A percentile compares a stretch with the other conserved stretches of the same genome.
Conservation (phyloP, 2,797 vertebrate species). For the Sebastes paucispinis region DNA sequence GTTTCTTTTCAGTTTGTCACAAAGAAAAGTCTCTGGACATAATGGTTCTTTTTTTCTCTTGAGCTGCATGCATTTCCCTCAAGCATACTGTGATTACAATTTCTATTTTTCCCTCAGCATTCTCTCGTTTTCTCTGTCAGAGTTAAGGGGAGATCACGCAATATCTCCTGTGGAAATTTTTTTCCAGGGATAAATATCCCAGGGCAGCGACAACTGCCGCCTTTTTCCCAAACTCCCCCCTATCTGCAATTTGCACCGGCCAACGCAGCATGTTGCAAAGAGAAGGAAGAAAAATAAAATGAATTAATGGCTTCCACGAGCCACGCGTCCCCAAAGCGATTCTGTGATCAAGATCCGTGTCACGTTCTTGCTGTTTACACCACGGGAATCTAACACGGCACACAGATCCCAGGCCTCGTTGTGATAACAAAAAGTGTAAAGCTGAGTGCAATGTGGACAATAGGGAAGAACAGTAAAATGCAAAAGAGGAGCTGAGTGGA, state of each 20-base stretch:
- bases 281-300: slow-evolving; percentile 32
- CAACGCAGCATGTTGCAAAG: slow-evolving; percentile 50
- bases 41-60: slow-evolving; percentile 46
- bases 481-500: not conserved
- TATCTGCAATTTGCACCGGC: slow-evolving; percentile 71
- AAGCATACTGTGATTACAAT: slow-evolving; percentile 74
- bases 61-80: slow-evolving; percentile 65
- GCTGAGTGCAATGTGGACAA: slow-evolving; percentile 1
- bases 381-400: slow-evolving; percentile 27
- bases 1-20: slow-evolving; percentile 56
- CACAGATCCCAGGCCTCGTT: slow-evolving; percentile 35
- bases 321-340: slow-evolving; percentile 54
- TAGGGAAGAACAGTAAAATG: not conserved
- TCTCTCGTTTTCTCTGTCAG: slow-evolving; percentile 61
- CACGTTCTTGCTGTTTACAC: slow-evolving; percentile 37
- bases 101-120: slow-evolving; percentile 56
- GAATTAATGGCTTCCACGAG: slow-evolving; percentile 54
- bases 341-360: slow-evolving; percentile 53
- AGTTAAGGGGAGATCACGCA: slow-evolving; percentile 67
- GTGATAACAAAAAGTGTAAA: slow-evolving; percentile 40
- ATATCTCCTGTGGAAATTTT: slow-evolving; percentile 58
- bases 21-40: slow-evolving; percentile 48
- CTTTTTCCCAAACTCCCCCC: slow-evolving; percentile 37
- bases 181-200: slow-evolving; percentile 74
- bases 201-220: slow-evolving; percentile 49